Evolutionary conservation across 2,888 invertebrate genomes (phyloP).

Genomic region (Anaspis maculata): DNA sequence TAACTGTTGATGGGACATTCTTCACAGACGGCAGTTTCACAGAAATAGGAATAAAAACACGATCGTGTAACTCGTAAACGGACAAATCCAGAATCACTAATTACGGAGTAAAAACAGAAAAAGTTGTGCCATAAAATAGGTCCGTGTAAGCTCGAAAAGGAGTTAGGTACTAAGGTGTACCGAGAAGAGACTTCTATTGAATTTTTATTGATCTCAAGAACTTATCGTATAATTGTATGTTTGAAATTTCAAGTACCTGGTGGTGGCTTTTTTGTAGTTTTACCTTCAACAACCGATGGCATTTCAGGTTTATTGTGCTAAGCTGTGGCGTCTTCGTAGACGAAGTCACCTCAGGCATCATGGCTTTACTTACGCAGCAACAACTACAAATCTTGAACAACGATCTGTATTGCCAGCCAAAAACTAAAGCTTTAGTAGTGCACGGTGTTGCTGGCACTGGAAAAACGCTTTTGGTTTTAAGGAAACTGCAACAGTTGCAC

Average conservation of each 20-base stretch:
- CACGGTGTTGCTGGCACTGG: conserved; percentile 41
- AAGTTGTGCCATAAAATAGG: not conserved
- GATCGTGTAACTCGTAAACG: no score
- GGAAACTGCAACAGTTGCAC: conserved; percentile 33
- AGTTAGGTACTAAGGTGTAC: not conserved
- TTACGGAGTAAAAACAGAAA: not conserved
- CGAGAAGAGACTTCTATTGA: not conserved
- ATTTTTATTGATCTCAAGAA: not conserved
- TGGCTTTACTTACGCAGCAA: conserved; percentile 35
- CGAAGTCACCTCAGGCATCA: conserved; percentile 33
- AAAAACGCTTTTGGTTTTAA: conserved; percentile 36
- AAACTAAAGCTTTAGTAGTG: conserved; percentile 28
- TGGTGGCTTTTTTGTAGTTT: no score
- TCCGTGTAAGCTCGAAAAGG: not conserved
- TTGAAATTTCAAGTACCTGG: no score
- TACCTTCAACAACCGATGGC: no score
- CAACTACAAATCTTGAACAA: conserved; percentile 30
- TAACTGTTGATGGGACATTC: no score
- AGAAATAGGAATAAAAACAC: no score
- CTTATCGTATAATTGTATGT: no score
- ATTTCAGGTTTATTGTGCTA: conserved; percentile 34
- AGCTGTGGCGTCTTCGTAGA: conserved; percentile 38
- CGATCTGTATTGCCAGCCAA: conserved; percentile 21
- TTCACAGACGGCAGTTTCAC: no score
- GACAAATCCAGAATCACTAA: not conserved